These are phyloP conservation scores for Aquatica leii DNA, from an alignment of 2,888 invertebrate species.

Conservation along the genomic window DNA sequence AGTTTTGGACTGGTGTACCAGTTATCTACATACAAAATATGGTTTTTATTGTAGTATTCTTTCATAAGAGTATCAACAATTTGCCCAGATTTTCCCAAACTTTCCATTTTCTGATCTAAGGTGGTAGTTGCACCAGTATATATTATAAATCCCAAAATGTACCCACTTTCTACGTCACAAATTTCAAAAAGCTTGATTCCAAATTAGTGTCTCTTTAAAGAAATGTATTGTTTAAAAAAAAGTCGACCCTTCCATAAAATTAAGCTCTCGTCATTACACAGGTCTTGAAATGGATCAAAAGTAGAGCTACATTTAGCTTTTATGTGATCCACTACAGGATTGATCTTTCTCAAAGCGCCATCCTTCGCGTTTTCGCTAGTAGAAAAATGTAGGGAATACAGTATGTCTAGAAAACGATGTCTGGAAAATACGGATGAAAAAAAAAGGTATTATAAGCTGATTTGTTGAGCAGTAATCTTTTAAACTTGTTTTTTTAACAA, in stretches of 20 bases:
- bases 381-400: constrained; percentile 7
- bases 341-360: constrained; percentile 9
- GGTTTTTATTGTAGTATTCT: constrained; percentile 37
- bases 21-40: constrained; percentile 45
- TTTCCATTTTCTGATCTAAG: constrained; percentile 16
- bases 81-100: constrained; percentile 36
- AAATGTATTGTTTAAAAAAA: constrained; percentile 38
- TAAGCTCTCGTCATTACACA: constrained; percentile 39
- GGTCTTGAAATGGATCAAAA: constrained; percentile 34
- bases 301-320: constrained; percentile 17
- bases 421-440: constrained; percentile 3
- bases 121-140: constrained; percentile 39
- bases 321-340: constrained; percentile 20
- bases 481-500: neutral
- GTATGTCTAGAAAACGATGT: neutral
- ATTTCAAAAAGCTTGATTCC: constrained; percentile 43
- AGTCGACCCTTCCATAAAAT: constrained; percentile 37
- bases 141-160: constrained; percentile 41
- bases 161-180: constrained; percentile 43
- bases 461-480: neutral
- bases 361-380: constrained; percentile 3
- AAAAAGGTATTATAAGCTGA: neutral
- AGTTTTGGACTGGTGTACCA: constrained; percentile 44
- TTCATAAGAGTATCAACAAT: constrained; percentile 38
- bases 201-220: constrained; percentile 37